A percentile compares a stretch with the other conserved stretches of the same genome.
These are phyloP conservation scores for Lasaia peninsularis DNA, from an alignment of 1,140 invertebrate genomes.

Conservation along the genomic window DNA sequence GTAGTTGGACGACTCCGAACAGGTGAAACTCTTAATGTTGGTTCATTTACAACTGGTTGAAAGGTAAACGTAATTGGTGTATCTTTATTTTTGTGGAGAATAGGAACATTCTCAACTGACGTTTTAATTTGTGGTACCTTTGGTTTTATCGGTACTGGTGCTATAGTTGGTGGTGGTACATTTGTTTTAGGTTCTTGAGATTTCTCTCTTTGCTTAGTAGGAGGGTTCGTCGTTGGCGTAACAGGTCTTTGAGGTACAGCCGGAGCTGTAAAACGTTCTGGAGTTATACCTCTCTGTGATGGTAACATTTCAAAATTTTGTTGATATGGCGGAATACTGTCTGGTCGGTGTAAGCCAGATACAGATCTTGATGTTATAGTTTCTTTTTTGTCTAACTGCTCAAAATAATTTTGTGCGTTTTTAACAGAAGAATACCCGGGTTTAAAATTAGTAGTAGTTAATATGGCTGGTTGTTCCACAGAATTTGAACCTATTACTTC, in stretches of 20 bases:
- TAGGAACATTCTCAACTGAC: slow-evolving; percentile 30
- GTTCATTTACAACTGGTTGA: slow-evolving; percentile 79
- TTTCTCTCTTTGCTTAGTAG: slow-evolving; percentile 29
- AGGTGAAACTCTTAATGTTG: slow-evolving; percentile 62
- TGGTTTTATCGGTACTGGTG: slow-evolving; percentile 17
- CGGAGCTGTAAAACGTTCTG: slow-evolving; percentile 58
- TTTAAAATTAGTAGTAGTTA: slow-evolving; percentile 28
- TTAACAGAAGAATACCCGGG: slow-evolving; percentile 52
- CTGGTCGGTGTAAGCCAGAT: slow-evolving; percentile 78
- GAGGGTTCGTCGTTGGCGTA: slow-evolving; percentile 47
- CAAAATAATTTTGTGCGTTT: slow-evolving; percentile 55
- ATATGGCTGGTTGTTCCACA: slow-evolving; percentile 29
- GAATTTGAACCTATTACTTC: slow-evolving; percentile 40
- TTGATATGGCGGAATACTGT: slow-evolving; percentile 80
- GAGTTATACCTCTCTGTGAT: slow-evolving; percentile 74
- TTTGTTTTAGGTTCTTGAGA: slow-evolving; percentile 37
- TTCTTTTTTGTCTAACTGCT: slow-evolving; percentile 57
- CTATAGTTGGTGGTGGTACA: slow-evolving; percentile 10
- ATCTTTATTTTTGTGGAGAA: slow-evolving; percentile 46
- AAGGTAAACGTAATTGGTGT: slow-evolving; percentile 73
- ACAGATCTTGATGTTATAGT: slow-evolving; percentile 48
- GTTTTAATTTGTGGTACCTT: slow-evolving; percentile 32
- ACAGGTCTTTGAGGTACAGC: slow-evolving; percentile 49
- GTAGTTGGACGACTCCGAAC: slow-evolving; percentile 75
- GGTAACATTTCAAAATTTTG: slow-evolving; percentile 78